Base-by-base conservation (phyloP, 2,113 vertebrate genomes). In the Scytalopus superciliaris region DNA sequence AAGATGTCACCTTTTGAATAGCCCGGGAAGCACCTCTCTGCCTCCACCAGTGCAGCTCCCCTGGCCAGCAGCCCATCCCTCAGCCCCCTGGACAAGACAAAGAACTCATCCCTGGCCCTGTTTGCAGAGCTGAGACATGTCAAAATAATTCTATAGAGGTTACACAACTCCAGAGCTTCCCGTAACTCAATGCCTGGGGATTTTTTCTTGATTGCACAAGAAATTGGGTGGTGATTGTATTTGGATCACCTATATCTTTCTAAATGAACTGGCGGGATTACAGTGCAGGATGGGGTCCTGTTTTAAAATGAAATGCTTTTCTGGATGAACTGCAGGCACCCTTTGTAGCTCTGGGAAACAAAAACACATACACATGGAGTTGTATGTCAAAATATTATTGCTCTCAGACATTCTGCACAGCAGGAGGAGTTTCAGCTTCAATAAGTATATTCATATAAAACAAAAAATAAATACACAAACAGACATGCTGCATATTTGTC, bases 191-290 rank as follows among this genome's bases (percentile, higher is more conserved):
- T 77, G 68, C 93, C 50, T 37, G 25, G n/a, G 44, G 83, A 2
- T 0, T 33, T 84, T 91, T 55, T 77, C 91, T 87, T 45, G 72
- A 44, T 97, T 97, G 95, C 95, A 67, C 69, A 97, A 96, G 92
- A 40, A 55, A 19, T 55, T 60, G 80, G 80, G 76, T 55, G 91
- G 76, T 67, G 60, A 40, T 79, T n/a, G 0, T 13, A 2, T 59
- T 11, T 37, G 81, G 62, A 52, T 93, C 84, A n/a, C 60, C 69
- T 9, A 0, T 16, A 47, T 90, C 67, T 75, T 86, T 69, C 69
- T 69, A 53, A 72, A 79, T 16, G 62, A 56, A 24, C 39, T 22
- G 87, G 33, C 64, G 40, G 76, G 69, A 87, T 78, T 84, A n/a
- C 50, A 94, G 2, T 53, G 50, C 66, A 79, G 80, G 57, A 53